Conservation (phyloP, 2,888 invertebrate genomes). For the Mantis religiosa region DNA sequence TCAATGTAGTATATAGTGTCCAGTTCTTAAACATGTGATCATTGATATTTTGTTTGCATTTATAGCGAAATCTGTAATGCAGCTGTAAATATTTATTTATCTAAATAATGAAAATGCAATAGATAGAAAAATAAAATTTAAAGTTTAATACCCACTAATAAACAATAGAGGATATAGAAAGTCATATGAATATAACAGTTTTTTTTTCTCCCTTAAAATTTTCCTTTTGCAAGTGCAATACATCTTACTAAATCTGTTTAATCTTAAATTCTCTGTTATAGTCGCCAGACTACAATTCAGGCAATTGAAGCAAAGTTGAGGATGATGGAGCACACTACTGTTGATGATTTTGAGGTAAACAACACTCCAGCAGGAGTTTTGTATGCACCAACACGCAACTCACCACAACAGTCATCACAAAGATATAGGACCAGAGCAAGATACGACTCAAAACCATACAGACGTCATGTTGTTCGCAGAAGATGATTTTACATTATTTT, state of each 20-base stretch:
- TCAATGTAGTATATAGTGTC: too few relatives aligned
- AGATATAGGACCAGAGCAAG: constrained; percentile 6
- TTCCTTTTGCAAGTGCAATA: too few relatives aligned
- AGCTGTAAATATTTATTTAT: too few relatives aligned
- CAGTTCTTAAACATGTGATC: too few relatives aligned
- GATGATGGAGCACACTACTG: constrained; percentile 64
- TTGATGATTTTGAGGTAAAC: constrained; percentile 71
- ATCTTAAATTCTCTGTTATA: constrained; percentile 39
- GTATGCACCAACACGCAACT: background rate
- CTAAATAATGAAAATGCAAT: too few relatives aligned
- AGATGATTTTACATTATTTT: background rate
- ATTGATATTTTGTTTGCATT: too few relatives aligned
- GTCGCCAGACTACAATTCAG: constrained; percentile 76
- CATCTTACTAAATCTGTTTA: background rate
- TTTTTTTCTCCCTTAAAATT: too few relatives aligned
- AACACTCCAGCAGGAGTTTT: constrained; percentile 41
- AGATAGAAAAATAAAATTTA: too few relatives aligned
- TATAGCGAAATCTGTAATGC: too few relatives aligned
- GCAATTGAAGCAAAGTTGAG: constrained; percentile 86
- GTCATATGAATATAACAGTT: too few relatives aligned
- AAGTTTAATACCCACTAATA: too few relatives aligned
- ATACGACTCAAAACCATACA: constrained; percentile 27
- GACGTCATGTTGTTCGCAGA: background rate
- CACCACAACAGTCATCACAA: background rate
- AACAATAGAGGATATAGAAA: too few relatives aligned